phyloP scores from a whole-genome alignment of 1,140 invertebrate species.

The Drosophila repletoides region DNA sequence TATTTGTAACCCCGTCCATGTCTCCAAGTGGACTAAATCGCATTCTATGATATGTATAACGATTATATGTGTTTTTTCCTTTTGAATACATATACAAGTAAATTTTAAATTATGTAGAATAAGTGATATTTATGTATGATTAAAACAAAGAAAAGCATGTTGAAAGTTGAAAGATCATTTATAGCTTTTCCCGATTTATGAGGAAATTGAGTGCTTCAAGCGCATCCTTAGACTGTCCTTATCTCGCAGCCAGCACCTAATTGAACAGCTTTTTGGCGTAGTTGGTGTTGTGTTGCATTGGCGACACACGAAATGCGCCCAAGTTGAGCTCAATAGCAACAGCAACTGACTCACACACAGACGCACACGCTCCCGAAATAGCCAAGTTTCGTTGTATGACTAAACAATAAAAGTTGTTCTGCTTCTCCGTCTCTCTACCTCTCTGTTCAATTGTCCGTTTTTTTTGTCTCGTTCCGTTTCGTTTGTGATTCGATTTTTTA shows the following conservation, averaged over 20 bases:
- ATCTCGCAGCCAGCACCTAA: neutral
- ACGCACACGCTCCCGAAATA: slow-evolving; percentile 63
- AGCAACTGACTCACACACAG: slow-evolving; percentile 37
- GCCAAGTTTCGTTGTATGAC: slow-evolving; percentile 65
- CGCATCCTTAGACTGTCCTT: slow-evolving; percentile 14
- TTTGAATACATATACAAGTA: too few species aligned
- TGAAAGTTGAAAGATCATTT: too few species aligned
- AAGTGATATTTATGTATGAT: neutral
- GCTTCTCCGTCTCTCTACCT: slow-evolving; percentile 3
- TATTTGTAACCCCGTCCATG: too few species aligned
- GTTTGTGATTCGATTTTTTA: slow-evolving; percentile 23
- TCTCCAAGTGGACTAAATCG: too few species aligned
- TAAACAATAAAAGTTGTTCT: slow-evolving; percentile 39
- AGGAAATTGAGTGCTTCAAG: too few species aligned
- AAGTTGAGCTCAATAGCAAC: slow-evolving; percentile 25
- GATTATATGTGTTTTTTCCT: too few species aligned
- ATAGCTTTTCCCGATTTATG: too few species aligned
- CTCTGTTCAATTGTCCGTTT: neutral
- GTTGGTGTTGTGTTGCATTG: slow-evolving; percentile 29
- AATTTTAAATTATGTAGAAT: too few species aligned
- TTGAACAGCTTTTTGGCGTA: slow-evolving; percentile 12
- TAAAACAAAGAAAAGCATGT: too few species aligned
- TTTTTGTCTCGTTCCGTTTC: slow-evolving; percentile 11
- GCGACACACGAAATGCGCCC: slow-evolving; percentile 27
- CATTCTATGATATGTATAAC: too few species aligned